Evolutionary conservation across 2,888 invertebrate species (phyloP).

Genomic region (Brachyopa scutellaris): DNA sequence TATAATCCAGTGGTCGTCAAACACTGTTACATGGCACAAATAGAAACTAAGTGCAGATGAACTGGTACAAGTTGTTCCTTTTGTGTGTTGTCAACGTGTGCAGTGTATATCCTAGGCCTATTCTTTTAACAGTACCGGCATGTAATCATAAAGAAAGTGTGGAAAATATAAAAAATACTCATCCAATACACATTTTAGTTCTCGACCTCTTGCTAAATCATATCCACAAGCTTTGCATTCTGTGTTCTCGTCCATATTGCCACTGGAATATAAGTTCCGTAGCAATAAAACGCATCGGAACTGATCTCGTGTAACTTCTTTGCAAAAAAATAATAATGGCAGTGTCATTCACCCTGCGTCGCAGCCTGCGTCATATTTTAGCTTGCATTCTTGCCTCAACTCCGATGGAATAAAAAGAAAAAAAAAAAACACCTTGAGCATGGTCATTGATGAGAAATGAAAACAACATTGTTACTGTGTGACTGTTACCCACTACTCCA

Average conservation of each 20-base stretch:
- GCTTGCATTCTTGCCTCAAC: conserved; percentile 13
- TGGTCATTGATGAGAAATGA: conserved; percentile 51
- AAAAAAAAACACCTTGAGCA: conserved; percentile 36
- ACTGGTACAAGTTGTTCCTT: too few relatives aligned
- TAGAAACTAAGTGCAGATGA: too few relatives aligned
- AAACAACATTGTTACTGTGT: conserved; percentile 11
- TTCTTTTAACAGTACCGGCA: too few relatives aligned
- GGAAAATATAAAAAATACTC: too few relatives aligned
- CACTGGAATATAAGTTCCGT: too few relatives aligned
- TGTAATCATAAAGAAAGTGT: too few relatives aligned
- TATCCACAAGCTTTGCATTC: too few relatives aligned
- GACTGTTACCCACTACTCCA: conserved; percentile 23
- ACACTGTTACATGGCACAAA: neutral
- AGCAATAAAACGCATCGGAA: conserved; percentile 27
- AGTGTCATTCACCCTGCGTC: conserved; percentile 64
- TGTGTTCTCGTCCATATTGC: too few relatives aligned
- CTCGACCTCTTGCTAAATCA: too few relatives aligned
- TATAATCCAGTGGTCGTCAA: conserved; percentile 17
- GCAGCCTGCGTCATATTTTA: conserved; percentile 31
- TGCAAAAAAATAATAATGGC: conserved; percentile 6
- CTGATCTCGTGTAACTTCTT: conserved; percentile 10
- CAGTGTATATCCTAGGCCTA: neutral
- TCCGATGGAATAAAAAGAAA: neutral
- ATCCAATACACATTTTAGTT: too few relatives aligned
- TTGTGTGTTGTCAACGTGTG: neutral